Conservation (phyloP, 2,888 invertebrate species). For the Tachina fera region DNA sequence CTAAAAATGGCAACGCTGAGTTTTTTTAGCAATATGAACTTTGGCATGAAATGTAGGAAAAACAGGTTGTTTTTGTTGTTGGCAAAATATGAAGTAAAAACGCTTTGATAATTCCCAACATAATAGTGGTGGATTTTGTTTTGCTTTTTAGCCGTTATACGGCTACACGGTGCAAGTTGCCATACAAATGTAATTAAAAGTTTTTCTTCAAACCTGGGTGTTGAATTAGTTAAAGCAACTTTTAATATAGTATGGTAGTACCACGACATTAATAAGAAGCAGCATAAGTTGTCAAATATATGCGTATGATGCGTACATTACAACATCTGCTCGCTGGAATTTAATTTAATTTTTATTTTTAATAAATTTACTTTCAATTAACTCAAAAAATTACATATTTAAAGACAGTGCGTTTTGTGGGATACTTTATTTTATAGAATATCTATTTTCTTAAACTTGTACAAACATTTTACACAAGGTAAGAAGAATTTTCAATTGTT, state of each 20-base stretch:
- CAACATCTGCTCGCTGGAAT: conserved; percentile 26
- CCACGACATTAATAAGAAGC: conserved; percentile 11
- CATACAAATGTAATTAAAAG: neutral
- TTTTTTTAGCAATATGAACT: too few relatives aligned
- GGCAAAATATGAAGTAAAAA: too few relatives aligned
- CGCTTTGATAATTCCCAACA: too few relatives aligned
- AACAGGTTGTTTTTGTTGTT: too few relatives aligned
- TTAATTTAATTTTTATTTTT: neutral
- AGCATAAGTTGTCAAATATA: conserved; percentile 29
- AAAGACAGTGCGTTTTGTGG: conserved; percentile 29
- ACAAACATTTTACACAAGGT: conserved; percentile 40
- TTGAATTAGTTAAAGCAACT: conserved; percentile 15
- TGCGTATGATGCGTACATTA: neutral
- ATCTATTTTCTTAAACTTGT: conserved; percentile 30
- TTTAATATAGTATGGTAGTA: neutral
- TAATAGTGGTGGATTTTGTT: neutral
- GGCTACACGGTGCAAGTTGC: neutral
- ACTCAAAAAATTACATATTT: conserved; percentile 18
- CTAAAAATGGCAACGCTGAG: too few relatives aligned
- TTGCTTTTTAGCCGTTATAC: too few relatives aligned
- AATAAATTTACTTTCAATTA: neutral
- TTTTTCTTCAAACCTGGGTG: neutral
- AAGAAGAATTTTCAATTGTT: conserved; percentile 27
- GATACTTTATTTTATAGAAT: conserved; percentile 25
- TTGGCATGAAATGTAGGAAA: too few relatives aligned